These are phyloP conservation scores for Amphiprion clarkii DNA, from an alignment of 2,797 vertebrate genomes.

Conservation along the genomic window DNA sequence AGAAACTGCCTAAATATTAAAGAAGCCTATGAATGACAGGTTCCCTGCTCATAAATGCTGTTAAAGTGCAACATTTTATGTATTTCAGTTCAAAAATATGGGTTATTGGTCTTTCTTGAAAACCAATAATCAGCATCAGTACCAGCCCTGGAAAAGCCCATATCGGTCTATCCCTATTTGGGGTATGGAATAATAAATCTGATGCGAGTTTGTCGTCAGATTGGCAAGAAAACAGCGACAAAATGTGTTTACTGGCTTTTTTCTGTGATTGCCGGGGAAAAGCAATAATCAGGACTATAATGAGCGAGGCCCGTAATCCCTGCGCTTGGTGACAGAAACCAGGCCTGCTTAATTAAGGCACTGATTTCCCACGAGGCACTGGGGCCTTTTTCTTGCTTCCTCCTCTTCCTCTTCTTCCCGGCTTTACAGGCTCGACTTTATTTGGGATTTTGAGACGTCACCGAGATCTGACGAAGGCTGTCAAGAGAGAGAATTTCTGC, in stretches of 20 bases:
- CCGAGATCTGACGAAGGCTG: conserved; percentile 21
- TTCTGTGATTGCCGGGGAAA: conserved; percentile 73
- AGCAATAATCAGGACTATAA: conserved; percentile 82
- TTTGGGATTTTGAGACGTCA: conserved; percentile 45
- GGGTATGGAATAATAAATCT: conserved; percentile 58
- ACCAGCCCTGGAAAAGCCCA: no score
- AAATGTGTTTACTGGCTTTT: conserved; percentile 74
- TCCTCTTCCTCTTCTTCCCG: conserved; percentile 40
- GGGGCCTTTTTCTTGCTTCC: conserved; percentile 35
- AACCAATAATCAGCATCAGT: no score
- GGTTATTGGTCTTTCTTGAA: no score
- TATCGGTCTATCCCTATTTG: no score
- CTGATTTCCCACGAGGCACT: conserved; percentile 83
- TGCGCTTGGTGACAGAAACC: conserved; percentile 77
- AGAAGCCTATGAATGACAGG: no score
- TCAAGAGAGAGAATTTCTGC: background rate
- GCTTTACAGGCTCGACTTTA: conserved; percentile 63
- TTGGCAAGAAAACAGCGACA: conserved; percentile 73
- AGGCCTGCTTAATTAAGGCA: conserved; percentile 82
- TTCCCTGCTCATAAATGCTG: no score
- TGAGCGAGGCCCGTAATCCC: conserved; percentile 76
- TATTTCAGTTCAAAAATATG: no score
- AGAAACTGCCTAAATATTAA: no score
- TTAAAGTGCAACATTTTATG: no score
- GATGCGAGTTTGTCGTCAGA: conserved; percentile 62